Evolutionary conservation across 92 coral and sea anemone species (phyloP), one percentile per base, ranked within the genome.

Genomic region (Zoanthus sansibaricus): DNA sequence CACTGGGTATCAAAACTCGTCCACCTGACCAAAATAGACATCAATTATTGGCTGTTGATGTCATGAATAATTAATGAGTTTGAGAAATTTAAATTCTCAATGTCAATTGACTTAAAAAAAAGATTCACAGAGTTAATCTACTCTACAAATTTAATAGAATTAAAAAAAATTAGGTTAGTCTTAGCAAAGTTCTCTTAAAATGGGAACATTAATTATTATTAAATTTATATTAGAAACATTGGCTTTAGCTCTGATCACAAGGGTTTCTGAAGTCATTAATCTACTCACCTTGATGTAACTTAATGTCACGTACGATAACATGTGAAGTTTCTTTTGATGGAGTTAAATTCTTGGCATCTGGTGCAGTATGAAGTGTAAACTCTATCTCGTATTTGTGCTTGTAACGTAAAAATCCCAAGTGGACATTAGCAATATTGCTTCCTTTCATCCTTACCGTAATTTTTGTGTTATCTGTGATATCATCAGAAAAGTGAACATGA

Each of bases 401-500:
- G 83, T 91, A 89, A 79, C 95, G 97, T 71, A 97, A 89, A 90
- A 97, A 97, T 31, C 99, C 99, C 59, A 93, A 78, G 73, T 97
- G 98, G 31, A 91, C 98, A 75, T 97, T 95, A 47, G 90, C 98
- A 48, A 86, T 90, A 6, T 90, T 70, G 48, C 87, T 79, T 66
- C 97, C 98, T 71, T 93, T 95, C 89, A 79, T 92, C 59, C 82
- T 86, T 44, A 97, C 90, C 55, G 88, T 97, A 82, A 97, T 97
- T 79, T 93, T 95, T n/a, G 96, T 97, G 76, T 97, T 95, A 37
- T 89, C 86, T 11, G 87, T 89, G 21, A 95, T 89, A 78, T 91
- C 92, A 66, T 97, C 98, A 1, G 97, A 91, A 77, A 97, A 97
- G 80, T 97, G 99, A 5, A 97, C 99, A 92, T 97, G 99, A 75